Evolutionary conservation across 2,113 vertebrate species (phyloP).

Genomic region (Zosterops pallidus): DNA sequence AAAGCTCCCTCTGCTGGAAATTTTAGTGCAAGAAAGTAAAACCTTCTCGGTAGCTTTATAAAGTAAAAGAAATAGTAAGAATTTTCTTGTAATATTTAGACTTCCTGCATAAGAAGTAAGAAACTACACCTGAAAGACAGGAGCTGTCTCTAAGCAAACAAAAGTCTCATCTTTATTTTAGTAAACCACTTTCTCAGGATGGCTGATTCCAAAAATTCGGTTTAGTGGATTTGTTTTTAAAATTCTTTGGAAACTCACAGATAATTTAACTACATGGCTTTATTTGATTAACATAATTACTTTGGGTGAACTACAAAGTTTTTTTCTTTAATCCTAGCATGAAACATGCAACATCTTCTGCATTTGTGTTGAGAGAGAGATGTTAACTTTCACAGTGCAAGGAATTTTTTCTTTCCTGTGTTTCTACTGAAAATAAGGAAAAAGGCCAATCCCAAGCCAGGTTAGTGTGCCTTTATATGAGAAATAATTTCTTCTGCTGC

Average conservation of each 20-base stretch:
- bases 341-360: neutral
- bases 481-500: neutral
- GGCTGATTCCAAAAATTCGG: neutral
- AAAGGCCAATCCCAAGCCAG: neutral
- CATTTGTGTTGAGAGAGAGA: neutral
- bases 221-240: neutral
- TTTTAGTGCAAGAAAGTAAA: neutral
- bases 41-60: neutral
- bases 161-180: neutral
- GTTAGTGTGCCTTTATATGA: neutral
- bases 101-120: neutral
- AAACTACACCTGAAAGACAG: neutral
- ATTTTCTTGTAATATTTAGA: neutral
- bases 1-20: conserved; percentile 64
- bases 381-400: neutral
- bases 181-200: neutral
- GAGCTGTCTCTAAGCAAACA: neutral
- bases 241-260: neutral
- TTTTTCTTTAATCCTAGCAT: neutral
- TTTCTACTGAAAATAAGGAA: neutral
- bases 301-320: neutral
- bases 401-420: neutral
- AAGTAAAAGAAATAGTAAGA: neutral
- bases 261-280: neutral
- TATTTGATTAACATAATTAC: neutral